Evolutionary conservation across 2,113 vertebrate genomes (phyloP).

Genomic region (Galemys pyrenaicus): DNA sequence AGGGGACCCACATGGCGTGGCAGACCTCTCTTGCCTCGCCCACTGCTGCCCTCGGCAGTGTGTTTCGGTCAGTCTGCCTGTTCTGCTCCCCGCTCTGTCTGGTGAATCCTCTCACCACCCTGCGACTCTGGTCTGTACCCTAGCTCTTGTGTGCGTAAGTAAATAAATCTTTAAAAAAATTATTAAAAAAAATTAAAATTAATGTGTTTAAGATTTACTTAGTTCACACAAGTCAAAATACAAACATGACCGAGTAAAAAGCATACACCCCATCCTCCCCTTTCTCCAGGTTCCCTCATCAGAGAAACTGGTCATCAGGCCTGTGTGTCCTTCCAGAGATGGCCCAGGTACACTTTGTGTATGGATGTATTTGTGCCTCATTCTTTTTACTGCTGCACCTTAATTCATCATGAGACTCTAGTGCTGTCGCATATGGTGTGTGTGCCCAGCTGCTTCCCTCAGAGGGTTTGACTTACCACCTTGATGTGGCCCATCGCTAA

Average conservation of each 20-base stretch:
- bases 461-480: background rate
- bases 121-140: too few species aligned
- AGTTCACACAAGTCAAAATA: background rate
- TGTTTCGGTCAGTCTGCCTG: too few species aligned
- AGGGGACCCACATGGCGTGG: too few species aligned
- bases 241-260: background rate
- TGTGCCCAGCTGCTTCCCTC: background rate
- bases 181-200: too few species aligned
- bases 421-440: background rate
- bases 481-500: accelerated
- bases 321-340: too few species aligned
- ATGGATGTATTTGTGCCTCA: accelerated
- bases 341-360: background rate
- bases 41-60: too few species aligned
- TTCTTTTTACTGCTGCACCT: background rate
- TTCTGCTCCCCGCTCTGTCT: too few species aligned
- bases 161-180: too few species aligned
- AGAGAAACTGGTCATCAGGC: background rate
- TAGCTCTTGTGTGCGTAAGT: too few species aligned
- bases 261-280: accelerated
- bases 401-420: background rate
- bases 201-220: background rate
- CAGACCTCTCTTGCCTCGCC: too few species aligned
- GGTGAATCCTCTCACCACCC: too few species aligned
- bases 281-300: background rate